Conservation (phyloP, 2,113 vertebrate species). For the Gambusia holbrooki region DNA sequence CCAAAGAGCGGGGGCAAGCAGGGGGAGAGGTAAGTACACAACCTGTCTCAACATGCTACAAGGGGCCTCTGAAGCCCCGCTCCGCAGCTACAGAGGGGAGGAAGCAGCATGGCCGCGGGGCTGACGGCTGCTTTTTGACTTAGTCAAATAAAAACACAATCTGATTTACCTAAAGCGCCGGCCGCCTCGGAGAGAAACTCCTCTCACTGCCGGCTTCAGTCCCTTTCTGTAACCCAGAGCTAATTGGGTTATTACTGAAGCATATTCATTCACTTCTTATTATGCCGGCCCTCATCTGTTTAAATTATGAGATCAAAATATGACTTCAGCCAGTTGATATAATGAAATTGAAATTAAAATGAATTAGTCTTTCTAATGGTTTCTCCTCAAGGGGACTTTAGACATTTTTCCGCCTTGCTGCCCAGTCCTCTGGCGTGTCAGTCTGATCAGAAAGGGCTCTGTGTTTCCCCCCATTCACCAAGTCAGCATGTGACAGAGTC, state of each 20-base stretch:
- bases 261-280: conserved; percentile 81
- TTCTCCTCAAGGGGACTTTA: conserved; percentile 69
- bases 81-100: conserved; percentile 26
- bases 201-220: conserved; percentile 47
- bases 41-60: conserved; percentile 57
- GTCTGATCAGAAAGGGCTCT: conserved; percentile 27
- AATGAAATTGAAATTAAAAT: conserved; percentile 84
- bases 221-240: conserved; percentile 68
- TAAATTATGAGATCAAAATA: conserved; percentile 84
- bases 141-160: conserved; percentile 55
- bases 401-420: conserved; percentile 53
- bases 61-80: conserved; percentile 51
- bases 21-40: conserved; percentile 88
- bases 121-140: conserved; percentile 24
- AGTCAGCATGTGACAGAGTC: background rate
- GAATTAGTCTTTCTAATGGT: conserved; percentile 84
- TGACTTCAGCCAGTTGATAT: conserved; percentile 81
- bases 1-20: conserved; percentile 97
- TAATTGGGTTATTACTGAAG: conserved; percentile 85
- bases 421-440: conserved; percentile 41
- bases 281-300: conserved; percentile 75
- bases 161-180: conserved; percentile 43
- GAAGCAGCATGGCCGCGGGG: conserved; percentile 30
- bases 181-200: conserved; percentile 20
- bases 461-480: background rate